Evolutionary conservation across 2,113 vertebrate species (phyloP).

Genomic region (Vulpes ferrilata): DNA sequence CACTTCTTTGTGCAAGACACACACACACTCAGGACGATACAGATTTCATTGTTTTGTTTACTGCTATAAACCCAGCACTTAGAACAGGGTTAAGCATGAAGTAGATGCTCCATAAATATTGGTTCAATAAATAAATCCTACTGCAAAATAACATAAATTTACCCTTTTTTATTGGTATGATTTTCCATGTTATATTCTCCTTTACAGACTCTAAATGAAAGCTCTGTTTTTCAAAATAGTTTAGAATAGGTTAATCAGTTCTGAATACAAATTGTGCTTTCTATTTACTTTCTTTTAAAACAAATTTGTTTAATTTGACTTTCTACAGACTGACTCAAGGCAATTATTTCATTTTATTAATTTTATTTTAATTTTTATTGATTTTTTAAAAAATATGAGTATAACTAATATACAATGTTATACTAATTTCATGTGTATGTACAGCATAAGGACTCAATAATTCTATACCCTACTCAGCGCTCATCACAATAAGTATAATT

Average conservation of each 20-base stretch:
- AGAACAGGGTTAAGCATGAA: not conserved
- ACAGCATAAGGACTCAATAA: not conserved
- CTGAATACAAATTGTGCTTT: not conserved
- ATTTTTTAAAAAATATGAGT: not conserved
- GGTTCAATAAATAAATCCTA: not conserved
- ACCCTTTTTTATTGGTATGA: not conserved
- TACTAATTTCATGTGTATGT: not conserved
- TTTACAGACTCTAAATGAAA: not conserved
- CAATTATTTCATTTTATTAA: not conserved
- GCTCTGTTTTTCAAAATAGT: not conserved
- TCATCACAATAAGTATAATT: not conserved
- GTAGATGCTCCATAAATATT: not conserved
- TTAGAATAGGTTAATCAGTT: conserved; percentile 21
- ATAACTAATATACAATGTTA: not conserved
- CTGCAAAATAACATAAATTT: not conserved
- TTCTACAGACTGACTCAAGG: not conserved
- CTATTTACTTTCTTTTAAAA: conserved; percentile 16
- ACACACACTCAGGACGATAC: not conserved
- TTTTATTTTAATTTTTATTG: not conserved
- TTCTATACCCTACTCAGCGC: not conserved
- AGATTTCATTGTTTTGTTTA: not conserved
- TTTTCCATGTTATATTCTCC: not conserved
- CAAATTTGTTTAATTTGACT: not conserved
- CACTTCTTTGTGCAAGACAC: not conserved
- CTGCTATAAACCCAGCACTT: not conserved